Base-by-base conservation (phyloP, 2,888 invertebrate species). In the Parnassius orleans region DNA sequence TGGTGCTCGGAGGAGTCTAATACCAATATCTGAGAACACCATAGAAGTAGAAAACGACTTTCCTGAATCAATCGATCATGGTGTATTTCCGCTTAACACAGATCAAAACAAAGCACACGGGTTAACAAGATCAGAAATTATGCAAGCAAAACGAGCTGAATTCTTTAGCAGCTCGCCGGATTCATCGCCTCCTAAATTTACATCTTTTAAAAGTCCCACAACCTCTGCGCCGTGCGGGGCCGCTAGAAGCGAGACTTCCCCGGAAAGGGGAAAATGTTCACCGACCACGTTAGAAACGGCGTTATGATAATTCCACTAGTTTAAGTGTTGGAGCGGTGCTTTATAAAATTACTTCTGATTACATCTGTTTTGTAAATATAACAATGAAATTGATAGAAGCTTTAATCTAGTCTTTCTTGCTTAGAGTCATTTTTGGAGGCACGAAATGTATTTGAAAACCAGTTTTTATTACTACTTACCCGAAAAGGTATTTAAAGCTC, bases 251-350 rank as follows among this genome's bases (percentile, higher is more conserved):
- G 86, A 82, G 75, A 72, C 74, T 24, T 87, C 89, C 53, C 86
- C 88, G 14, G 88, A 90, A 63, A 80, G 81, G 68, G 85, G 86
- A 61, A 83, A 83, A 66, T 76, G 80, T 59, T 83, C 92, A 52
- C 93, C 93, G 14, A 90, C 92, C 53, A 93, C 94, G 11, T 84
- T 94, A 72, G 94, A 94, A 89, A 94, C 94, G 65, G 93, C 94
- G 65, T 94, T 94, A 91, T 92, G 92, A 92, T 92, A 78, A 72
- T 71, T 69, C 71, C 63, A 66, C 68, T 66, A 66, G 61, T 58
- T 58, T 24, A 66, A 69, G 63, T 24, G 51, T 68, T 68, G 63
- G 78, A 78, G 81, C 75, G 86, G 87, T 87, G 87, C 85, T 88
- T 80, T 72, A 72, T 5, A 66, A 73, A 57, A 73, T 73, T 74